A percentile compares a stretch with the other conserved stretches of the same genome.
phyloP scores from a whole-genome alignment of 2,797 vertebrate genomes.

The Lateolabrax maculatus region DNA sequence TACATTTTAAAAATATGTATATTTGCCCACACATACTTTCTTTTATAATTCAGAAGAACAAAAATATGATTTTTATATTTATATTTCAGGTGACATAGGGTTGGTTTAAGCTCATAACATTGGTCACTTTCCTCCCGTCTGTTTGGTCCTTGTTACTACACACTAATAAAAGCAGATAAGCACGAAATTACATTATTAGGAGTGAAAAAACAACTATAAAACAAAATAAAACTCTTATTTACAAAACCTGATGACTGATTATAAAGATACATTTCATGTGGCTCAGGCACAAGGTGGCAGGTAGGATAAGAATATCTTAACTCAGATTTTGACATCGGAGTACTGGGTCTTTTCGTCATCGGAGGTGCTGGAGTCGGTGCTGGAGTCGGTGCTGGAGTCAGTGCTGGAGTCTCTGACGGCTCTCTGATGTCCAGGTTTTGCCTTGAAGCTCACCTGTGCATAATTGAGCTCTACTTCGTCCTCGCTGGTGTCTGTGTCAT shows the following conservation, averaged over 20 bases:
- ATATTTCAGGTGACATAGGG: neutral
- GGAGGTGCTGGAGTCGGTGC: slow-evolving; percentile 36
- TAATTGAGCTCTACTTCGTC: slow-evolving; percentile 64
- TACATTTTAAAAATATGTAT: neutral
- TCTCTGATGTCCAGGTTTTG: slow-evolving; percentile 23
- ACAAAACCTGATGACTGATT: neutral
- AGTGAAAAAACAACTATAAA: neutral
- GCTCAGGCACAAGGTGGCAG: neutral
- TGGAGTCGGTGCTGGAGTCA: neutral
- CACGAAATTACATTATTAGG: neutral
- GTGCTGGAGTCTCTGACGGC: slow-evolving; percentile 10
- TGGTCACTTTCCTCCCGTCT: neutral
- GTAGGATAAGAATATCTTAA: neutral
- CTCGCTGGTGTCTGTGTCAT: slow-evolving; percentile 65
- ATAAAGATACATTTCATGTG: neutral
- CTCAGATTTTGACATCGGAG: slow-evolving; percentile 61
- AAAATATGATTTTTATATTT: neutral
- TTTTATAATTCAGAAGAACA: neutral
- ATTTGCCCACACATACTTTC: neutral
- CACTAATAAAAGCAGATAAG: neutral
- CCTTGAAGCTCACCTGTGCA: slow-evolving; percentile 53
- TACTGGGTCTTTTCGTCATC: slow-evolving; percentile 56
- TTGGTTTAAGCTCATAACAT: neutral
- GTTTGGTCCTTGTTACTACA: neutral
- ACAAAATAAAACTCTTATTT: neutral